Base-by-base conservation (phyloP, 2,113 vertebrate species). In the Pterocles orientalis region DNA sequence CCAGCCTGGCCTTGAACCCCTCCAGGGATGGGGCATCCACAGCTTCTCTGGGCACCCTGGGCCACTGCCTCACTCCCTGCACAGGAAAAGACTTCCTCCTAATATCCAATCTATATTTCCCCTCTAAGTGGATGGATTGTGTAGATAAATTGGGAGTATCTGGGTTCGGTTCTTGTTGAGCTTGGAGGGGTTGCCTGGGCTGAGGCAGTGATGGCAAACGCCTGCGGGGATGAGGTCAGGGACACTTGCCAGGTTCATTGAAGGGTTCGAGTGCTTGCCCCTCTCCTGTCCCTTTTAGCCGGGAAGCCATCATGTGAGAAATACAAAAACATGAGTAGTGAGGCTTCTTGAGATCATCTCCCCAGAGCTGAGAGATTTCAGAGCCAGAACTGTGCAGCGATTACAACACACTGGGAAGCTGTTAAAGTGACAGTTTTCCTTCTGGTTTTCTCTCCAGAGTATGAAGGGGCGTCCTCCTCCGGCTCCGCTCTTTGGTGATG, bases 381-480 rank as follows among this genome's bases (percentile, higher is more conserved):
- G 60, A 81, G 62, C 21, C 18, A 15, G 61, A n/a, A 5, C 12
- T 39, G 23, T 6, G 34, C 14, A 41, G 61, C 29, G 36, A 2
- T 45, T 54, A 4, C 53, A 56, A 8, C n/a, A 9, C 7, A 18
- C 56, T 18, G 34, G 45, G 57, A 16, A 16, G 47, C 77, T 90
- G 53, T 23, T 60, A 45, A 25, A 3, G 34, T 85, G 72, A 94
- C 3, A 12, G 5, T 13, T 66, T 79, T 72, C 61, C 75, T 94
- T 85, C 48, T 96, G 92, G 21, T 93, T 97, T 90, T 31, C 3
- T 36, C 93, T 94, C 58, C 98, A 99, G 99, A 99, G 99, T 96
- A 95, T 99, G 97, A 99, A 99, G 97, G 99, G 99, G 10, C 97
- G 70, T 13, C 99, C 99, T 3, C 99, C 99, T 16, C 99, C 99